A percentile compares a stretch with the other conserved stretches of the same genome.
phyloP scores from a whole-genome alignment of 2,888 invertebrate species.

The Eupeodes luniger region DNA sequence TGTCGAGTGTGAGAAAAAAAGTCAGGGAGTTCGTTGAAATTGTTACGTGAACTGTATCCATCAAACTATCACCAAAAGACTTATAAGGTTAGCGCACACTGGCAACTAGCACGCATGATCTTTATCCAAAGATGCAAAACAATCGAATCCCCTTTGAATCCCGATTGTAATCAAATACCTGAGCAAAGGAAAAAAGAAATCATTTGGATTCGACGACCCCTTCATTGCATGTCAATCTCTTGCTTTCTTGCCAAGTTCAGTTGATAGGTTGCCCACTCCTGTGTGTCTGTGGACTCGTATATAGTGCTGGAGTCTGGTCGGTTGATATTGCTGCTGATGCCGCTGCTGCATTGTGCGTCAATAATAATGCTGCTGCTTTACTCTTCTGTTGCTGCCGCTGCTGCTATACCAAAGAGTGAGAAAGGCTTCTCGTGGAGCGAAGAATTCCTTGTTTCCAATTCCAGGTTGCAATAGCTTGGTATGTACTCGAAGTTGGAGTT shows the following conservation, averaged over 20 bases:
- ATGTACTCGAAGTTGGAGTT: slow-evolving; percentile 49
- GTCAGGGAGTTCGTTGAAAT: slow-evolving; percentile 20
- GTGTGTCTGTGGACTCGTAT: slow-evolving; percentile 18
- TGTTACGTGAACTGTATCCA: slow-evolving; percentile 52
- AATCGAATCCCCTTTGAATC: slow-evolving; percentile 9
- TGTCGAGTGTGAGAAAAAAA: slow-evolving; percentile 67
- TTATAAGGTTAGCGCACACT: not conserved
- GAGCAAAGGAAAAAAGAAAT: slow-evolving; percentile 36
- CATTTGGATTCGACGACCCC: slow-evolving; percentile 56
- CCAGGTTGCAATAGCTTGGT: slow-evolving; percentile 53
- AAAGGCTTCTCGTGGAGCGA: slow-evolving; percentile 48
- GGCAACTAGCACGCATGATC: slow-evolving; percentile 62
- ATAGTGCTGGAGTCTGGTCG: not conserved
- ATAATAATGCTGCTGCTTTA: not conserved
- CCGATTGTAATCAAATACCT: slow-evolving; percentile 72
- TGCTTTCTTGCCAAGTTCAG: slow-evolving; percentile 47
- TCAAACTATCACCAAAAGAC: slow-evolving; percentile 55
- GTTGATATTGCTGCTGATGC: slow-evolving; percentile 23
- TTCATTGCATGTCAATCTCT: slow-evolving; percentile 67
- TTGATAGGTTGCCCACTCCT: slow-evolving; percentile 72
- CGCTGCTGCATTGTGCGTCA: slow-evolving; percentile 38
- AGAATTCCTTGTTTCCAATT: slow-evolving; percentile 66
- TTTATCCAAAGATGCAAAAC: slow-evolving; percentile 40
- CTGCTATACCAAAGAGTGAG: slow-evolving; percentile 20
- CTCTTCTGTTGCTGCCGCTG: not conserved